Conservation (phyloP, 64 coral and sea anemone species). For the Acropora yongei region DNA sequence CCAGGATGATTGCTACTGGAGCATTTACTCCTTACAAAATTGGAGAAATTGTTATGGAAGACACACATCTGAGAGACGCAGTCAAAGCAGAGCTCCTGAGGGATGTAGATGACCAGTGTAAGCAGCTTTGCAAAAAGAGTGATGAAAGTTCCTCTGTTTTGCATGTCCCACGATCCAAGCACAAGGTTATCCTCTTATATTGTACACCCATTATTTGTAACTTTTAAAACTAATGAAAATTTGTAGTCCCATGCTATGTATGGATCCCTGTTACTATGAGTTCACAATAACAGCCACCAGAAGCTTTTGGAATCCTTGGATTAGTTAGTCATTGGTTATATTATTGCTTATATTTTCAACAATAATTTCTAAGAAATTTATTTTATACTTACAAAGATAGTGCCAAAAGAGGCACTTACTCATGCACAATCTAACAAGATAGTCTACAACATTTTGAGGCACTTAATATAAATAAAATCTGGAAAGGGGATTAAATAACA, state of each 20-base stretch:
- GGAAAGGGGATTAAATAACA: too few relatives aligned
- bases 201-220: not conserved
- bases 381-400: too few relatives aligned
- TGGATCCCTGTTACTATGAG: too few relatives aligned
- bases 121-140: conserved; percentile 8
- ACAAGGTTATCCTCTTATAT: conserved; percentile 27
- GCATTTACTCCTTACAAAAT: conserved; percentile 24
- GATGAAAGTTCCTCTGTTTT: conserved; percentile 38
- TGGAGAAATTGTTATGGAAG: conserved; percentile 37
- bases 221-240: too few relatives aligned
- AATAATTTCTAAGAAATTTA: too few relatives aligned
- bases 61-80: conserved; percentile 28
- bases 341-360: too few relatives aligned
- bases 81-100: conserved; percentile 28
- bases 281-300: not conserved
- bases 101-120: conserved; percentile 5
- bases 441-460: too few relatives aligned
- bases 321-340: conserved; percentile 8
- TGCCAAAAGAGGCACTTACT: too few relatives aligned
- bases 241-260: too few relatives aligned
- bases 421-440: too few relatives aligned
- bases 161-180: conserved; percentile 8
- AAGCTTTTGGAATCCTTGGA: conserved; percentile 1
- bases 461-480: too few relatives aligned
- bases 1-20: conserved; percentile 41